Evolutionary conservation across 2,888 invertebrate species (phyloP).

Genomic region (Himalopsyche anomala): DNA sequence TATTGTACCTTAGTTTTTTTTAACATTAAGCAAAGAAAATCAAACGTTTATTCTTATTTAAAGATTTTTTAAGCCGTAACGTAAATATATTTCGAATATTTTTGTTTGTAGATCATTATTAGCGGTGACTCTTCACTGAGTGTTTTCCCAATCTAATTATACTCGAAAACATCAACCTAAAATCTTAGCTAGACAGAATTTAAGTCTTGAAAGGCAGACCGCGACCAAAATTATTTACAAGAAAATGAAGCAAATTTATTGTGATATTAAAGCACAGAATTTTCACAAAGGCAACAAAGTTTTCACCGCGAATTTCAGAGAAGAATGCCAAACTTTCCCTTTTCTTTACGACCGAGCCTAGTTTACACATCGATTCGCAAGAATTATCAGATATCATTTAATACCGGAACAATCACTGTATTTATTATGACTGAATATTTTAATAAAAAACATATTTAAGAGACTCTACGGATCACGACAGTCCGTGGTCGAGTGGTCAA

Average conservation of each 20-base stretch:
- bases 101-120: neutral
- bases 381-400: neutral
- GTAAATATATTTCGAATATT: conserved; percentile 7
- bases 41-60: neutral
- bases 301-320: conserved; percentile 53
- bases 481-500: too few species aligned
- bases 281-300: conserved; percentile 58
- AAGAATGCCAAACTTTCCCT: conserved; percentile 63
- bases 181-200: conserved; percentile 22
- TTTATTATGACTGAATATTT: too few species aligned
- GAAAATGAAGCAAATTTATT: conserved; percentile 57
- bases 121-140: conserved; percentile 21
- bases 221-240: conserved; percentile 60
- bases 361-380: conserved; percentile 14
- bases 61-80: neutral
- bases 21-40: too few species aligned
- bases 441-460: too few species aligned
- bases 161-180: conserved; percentile 23
- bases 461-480: too few species aligned
- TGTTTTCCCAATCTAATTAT: conserved; percentile 37
- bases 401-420: too few species aligned
- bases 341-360: conserved; percentile 52
- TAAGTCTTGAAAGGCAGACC: conserved; percentile 53
- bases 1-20: too few species aligned
- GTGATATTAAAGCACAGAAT: conserved; percentile 60